These are phyloP conservation scores for Acrobasis suavella DNA, from an alignment of 2,888 invertebrate species.

Conservation along the genomic window DNA sequence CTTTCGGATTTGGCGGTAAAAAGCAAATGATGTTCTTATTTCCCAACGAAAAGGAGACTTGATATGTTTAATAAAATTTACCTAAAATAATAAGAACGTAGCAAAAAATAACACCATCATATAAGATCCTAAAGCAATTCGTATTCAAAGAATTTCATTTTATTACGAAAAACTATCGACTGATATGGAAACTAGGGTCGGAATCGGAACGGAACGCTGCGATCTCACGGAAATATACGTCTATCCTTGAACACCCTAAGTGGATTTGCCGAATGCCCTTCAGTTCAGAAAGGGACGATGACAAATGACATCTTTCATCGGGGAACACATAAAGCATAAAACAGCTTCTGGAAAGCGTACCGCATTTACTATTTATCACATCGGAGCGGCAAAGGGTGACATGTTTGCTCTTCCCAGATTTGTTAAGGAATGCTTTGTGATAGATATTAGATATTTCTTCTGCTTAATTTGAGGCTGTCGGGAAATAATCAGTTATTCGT, in stretches of 20 bases:
- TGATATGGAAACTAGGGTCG: slow-evolving; percentile 21
- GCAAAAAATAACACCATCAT: neutral
- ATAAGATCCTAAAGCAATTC: slow-evolving; percentile 23
- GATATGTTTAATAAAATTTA: neutral
- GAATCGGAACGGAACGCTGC: slow-evolving; percentile 16
- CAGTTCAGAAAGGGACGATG: slow-evolving; percentile 41
- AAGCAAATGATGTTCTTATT: neutral
- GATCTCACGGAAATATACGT: slow-evolving; percentile 32
- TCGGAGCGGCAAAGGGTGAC: slow-evolving; percentile 24
- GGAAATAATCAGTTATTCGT: neutral
- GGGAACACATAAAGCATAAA: slow-evolving; percentile 50
- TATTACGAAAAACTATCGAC: slow-evolving; percentile 21
- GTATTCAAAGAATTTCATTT: slow-evolving; percentile 24
- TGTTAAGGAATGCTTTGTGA: slow-evolving; percentile 14
- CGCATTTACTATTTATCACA: slow-evolving; percentile 45
- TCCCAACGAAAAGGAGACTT: neutral
- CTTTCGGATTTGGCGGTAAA: neutral
- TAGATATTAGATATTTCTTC: neutral
- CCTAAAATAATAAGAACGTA: slow-evolving; percentile 6
- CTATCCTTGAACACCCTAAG: slow-evolving; percentile 32
- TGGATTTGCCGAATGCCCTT: slow-evolving; percentile 34
- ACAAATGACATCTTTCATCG: slow-evolving; percentile 49
- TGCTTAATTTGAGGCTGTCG: neutral
- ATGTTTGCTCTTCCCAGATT: slow-evolving; percentile 19
- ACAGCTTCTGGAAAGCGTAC: slow-evolving; percentile 35